These are phyloP conservation scores for Furcifer pardalis DNA, from an alignment of 2,797 vertebrate species.

Conservation along the genomic window DNA sequence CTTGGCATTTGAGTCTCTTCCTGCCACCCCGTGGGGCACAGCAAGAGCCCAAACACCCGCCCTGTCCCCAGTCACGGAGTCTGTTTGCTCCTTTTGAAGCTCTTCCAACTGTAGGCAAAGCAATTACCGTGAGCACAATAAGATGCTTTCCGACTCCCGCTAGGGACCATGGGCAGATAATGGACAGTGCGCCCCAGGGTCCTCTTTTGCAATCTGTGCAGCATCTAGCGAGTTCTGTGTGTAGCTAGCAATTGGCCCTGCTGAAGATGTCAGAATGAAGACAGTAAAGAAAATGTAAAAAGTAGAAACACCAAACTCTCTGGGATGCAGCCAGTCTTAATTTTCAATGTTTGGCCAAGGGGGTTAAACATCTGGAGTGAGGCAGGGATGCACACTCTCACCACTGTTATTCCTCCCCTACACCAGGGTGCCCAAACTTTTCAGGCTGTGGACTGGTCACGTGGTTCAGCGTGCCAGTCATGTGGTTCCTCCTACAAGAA, in stretches of 20 bases:
- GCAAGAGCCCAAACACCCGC: not conserved
- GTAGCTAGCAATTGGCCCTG: not conserved
- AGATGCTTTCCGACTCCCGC: not conserved
- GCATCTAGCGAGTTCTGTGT: accelerated
- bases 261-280: not conserved
- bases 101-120: not conserved
- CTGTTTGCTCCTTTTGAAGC: not conserved
- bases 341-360: too few species aligned
- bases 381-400: too few species aligned
- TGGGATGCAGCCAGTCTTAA: not conserved
- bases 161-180: not conserved
- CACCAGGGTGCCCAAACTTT: too few species aligned
- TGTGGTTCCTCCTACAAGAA: too few species aligned
- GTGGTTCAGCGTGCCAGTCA: too few species aligned
- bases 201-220: not conserved
- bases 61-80: not conserved
- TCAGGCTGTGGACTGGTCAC: too few species aligned
- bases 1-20: not conserved
- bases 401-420: too few species aligned
- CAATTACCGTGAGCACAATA: not conserved
- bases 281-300: not conserved
- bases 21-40: not conserved
- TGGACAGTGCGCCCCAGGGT: not conserved
- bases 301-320: not conserved
- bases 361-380: too few species aligned